phyloP scores from a whole-genome alignment of 1,140 invertebrate genomes.

The Apis cerana region DNA sequence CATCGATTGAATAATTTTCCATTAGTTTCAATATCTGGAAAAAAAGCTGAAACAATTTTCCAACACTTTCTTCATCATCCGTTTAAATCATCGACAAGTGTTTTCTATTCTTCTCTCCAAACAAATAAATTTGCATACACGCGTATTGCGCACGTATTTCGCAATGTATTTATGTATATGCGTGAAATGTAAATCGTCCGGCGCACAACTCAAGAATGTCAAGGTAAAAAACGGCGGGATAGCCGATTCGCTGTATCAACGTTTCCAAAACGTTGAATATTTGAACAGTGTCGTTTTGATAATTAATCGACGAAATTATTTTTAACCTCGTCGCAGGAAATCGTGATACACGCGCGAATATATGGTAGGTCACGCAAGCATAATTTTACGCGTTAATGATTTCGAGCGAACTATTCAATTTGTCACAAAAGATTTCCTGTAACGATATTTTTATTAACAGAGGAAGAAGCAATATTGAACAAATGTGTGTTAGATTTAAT shows the following conservation, averaged over 20 bases:
- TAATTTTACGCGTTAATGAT: too few species aligned
- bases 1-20: too few species aligned
- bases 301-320: background rate
- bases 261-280: background rate
- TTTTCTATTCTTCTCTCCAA: too few species aligned
- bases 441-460: too few species aligned
- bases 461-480: background rate
- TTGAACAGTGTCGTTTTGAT: background rate
- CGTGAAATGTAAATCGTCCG: background rate
- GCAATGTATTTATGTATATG: background rate
- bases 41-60: too few species aligned
- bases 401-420: background rate
- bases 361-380: background rate
- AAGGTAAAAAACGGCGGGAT: conserved; percentile 20
- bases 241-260: conserved; percentile 13
- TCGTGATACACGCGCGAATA: background rate
- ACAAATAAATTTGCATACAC: background rate
- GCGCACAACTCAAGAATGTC: conserved; percentile 26
- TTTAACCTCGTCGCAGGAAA: background rate
- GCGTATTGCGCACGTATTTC: background rate
- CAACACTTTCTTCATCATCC: too few species aligned
- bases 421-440: background rate
- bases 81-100: too few species aligned
- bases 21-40: background rate
- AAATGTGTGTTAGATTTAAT: too few species aligned